These are phyloP conservation scores for Cygnus atratus DNA, from an alignment of 2,113 vertebrate genomes.

Conservation along the genomic window DNA sequence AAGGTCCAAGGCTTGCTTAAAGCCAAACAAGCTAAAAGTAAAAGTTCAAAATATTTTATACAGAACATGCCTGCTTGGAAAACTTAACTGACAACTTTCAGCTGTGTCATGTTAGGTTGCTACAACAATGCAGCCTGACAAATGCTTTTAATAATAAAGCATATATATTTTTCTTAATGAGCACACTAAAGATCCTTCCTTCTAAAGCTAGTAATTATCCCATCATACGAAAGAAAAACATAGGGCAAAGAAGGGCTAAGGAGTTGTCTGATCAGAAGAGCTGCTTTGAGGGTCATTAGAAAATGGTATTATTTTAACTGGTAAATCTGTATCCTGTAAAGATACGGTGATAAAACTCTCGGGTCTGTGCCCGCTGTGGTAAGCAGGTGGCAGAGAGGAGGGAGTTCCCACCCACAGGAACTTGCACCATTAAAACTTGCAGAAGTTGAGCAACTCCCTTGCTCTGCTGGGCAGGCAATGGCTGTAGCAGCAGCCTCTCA, in stretches of 20 bases:
- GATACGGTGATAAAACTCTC: not conserved
- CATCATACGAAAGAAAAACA: not conserved
- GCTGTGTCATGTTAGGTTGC: not conserved
- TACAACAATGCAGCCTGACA: not conserved
- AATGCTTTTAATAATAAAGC: slow-evolving; percentile 6
- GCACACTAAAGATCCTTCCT: not conserved
- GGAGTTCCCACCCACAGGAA: not conserved
- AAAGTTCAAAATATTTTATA: not conserved
- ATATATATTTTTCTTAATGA: not conserved
- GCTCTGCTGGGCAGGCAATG: fast-evolving
- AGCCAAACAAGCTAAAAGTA: not conserved
- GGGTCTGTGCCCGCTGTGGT: not conserved
- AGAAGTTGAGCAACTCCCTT: not conserved
- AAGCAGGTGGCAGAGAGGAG: not conserved
- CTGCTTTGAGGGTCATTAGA: not conserved
- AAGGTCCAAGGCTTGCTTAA: not conserved
- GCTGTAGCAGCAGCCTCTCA: fast-evolving
- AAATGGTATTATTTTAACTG: not conserved
- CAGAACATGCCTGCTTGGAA: not conserved
- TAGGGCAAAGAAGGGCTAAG: not conserved
- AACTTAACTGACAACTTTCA: not conserved
- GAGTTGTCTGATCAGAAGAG: not conserved
- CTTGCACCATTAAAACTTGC: not conserved
- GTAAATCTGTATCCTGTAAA: not conserved
- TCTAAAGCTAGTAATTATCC: not conserved